Evolutionary conservation across 2,113 vertebrate species (phyloP).

Genomic region (Cinclus cinclus): DNA sequence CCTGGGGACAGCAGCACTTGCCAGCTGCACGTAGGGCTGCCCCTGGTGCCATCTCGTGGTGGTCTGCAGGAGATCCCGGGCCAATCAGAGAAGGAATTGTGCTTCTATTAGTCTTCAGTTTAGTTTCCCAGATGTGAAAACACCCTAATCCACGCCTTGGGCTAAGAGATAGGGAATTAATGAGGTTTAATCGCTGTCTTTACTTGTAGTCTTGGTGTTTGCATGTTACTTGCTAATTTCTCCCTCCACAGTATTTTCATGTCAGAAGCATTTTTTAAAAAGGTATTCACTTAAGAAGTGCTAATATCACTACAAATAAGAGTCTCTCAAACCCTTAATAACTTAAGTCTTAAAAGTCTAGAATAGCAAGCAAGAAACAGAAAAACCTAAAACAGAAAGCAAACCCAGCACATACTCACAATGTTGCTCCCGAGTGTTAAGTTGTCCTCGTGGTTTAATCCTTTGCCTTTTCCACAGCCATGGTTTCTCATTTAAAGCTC

Average conservation of each 20-base stretch:
- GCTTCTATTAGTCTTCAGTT: neutral
- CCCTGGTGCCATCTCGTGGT: slow-evolving; percentile 23
- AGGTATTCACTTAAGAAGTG: neutral
- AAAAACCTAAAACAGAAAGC: neutral
- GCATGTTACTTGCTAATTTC: neutral
- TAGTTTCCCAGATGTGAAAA: neutral
- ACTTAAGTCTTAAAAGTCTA: neutral
- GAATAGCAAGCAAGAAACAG: neutral
- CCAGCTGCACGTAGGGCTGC: neutral
- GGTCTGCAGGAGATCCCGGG: neutral
- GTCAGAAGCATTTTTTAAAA: neutral
- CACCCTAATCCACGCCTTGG: fast-evolving
- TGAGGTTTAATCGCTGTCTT: neutral
- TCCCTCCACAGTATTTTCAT: neutral
- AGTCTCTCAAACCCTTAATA: neutral
- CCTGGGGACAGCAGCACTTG: neutral
- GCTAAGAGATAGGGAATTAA: neutral
- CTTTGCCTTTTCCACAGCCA: neutral
- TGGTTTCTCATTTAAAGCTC: neutral
- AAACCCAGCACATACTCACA: neutral
- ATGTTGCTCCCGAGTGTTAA: fast-evolving
- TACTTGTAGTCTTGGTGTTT: neutral
- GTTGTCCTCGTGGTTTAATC: neutral
- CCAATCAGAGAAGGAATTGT: neutral
- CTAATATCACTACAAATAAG: neutral